Percentiles rank a stretch among this genome's conserved stretches.
Conservation (phyloP, 2,113 vertebrate genomes). For the Xyliphius kryptos region DNA sequence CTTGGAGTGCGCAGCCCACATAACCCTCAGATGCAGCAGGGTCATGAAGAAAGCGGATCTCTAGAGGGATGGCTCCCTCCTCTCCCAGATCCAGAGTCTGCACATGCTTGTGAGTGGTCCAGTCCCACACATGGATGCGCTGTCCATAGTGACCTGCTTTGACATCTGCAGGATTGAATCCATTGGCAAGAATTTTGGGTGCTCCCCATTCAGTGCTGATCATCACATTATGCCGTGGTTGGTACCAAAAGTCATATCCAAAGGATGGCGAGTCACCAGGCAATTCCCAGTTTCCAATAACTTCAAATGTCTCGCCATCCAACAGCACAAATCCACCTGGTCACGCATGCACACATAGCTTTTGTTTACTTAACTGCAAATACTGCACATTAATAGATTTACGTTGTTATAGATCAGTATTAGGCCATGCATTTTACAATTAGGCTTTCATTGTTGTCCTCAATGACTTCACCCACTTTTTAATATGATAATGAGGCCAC, state of each 20-base stretch:
- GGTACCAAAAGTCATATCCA: constrained; percentile 96
- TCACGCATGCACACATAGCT: background rate
- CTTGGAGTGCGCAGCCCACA: constrained; percentile 78
- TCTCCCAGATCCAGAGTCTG: constrained; percentile 75
- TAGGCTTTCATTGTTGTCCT: no score
- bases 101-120: constrained; percentile 70
- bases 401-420: no score
- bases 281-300: constrained; percentile 81
- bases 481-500: no score
- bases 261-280: constrained; percentile 60
- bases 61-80: constrained; percentile 77
- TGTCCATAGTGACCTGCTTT: constrained; percentile 74
- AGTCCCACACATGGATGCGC: constrained; percentile 81
- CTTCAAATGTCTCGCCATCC: constrained; percentile 85
- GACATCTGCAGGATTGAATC: constrained; percentile 74
- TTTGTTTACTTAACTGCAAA: background rate
- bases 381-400: no score
- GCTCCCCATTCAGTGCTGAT: constrained; percentile 83
- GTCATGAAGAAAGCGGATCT: constrained; percentile 85
- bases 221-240: constrained; percentile 88
- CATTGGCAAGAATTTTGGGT: constrained; percentile 64
- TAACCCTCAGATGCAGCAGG: constrained; percentile 74
- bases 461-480: no score
- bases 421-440: no score
- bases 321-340: constrained; percentile 83